Percentiles rank a stretch among this genome's conserved stretches.
Conservation (phyloP, 2,113 vertebrate genomes). For the Ictalurus punctatus region DNA sequence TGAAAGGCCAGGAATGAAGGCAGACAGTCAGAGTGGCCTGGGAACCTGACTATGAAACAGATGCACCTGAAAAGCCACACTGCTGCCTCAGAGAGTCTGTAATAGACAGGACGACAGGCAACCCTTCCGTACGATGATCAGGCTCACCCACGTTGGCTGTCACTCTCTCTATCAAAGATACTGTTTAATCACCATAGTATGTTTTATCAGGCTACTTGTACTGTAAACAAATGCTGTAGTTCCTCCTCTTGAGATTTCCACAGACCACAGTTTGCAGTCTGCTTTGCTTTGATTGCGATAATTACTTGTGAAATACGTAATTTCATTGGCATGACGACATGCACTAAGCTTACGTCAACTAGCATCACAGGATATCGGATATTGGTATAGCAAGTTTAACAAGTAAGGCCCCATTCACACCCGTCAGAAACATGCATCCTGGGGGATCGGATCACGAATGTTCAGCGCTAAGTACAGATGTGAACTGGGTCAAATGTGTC, state of each 20-base stretch:
- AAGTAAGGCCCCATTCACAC: background rate
- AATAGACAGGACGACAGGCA: slow-evolving; percentile 7
- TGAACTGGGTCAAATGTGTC: background rate
- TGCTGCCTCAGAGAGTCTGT: background rate
- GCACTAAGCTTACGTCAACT: background rate
- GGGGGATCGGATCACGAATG: no score
- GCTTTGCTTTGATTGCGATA: no score
- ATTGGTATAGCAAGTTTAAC: background rate
- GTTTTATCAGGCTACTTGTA: no score
- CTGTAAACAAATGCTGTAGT: background rate
- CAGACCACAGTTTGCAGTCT: background rate
- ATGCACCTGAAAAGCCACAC: slow-evolving; percentile 2
- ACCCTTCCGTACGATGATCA: background rate
- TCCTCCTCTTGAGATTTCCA: background rate
- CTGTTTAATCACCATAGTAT: no score
- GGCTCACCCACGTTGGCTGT: no score
- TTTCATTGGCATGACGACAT: background rate
- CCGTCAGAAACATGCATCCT: background rate
- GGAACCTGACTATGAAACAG: slow-evolving; percentile 8
- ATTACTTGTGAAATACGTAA: background rate
- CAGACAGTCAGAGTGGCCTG: slow-evolving; percentile 5
- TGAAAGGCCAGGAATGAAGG: background rate
- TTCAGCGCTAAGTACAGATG: no score
- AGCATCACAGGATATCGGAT: background rate
- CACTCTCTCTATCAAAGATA: no score